These are phyloP conservation scores for Ahaetulla prasina DNA, from an alignment of 2,113 vertebrate species.

Conservation along the genomic window DNA sequence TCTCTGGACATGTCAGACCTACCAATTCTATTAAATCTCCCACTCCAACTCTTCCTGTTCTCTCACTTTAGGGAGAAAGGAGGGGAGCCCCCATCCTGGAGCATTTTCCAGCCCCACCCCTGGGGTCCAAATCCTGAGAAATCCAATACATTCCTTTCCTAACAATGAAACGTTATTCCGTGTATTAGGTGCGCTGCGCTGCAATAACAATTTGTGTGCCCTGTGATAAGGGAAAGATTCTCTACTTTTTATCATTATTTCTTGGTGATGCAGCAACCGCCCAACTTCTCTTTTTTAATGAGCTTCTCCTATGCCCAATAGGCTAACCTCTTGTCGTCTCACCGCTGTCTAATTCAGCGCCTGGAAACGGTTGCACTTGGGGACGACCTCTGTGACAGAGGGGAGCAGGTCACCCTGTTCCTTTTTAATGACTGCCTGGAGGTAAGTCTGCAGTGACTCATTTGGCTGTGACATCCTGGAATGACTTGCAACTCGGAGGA, in stretches of 20 bases:
- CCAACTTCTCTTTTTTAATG: constrained; percentile 47
- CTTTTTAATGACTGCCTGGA: constrained; percentile 97
- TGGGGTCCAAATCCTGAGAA: neutral
- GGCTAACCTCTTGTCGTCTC: constrained; percentile 96
- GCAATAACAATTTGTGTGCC: neutral
- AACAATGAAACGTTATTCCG: neutral
- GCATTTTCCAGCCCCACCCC: neutral
- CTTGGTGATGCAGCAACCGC: neutral
- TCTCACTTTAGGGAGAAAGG: neutral
- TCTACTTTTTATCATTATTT: neutral
- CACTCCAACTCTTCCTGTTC: neutral
- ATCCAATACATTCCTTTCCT: neutral
- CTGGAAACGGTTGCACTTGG: constrained; percentile 90
- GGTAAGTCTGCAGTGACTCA: constrained; percentile 66
- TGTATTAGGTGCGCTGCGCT: neutral
- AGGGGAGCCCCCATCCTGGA: neutral
- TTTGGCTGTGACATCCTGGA: neutral
- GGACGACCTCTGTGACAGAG: constrained; percentile 92
- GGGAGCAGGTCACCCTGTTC: constrained; percentile 93
- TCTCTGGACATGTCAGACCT: neutral
- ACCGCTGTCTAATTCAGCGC: constrained; percentile 87
- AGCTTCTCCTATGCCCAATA: constrained; percentile 55
- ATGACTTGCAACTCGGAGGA: neutral
- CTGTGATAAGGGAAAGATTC: neutral
- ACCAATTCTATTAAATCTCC: neutral